A percentile compares a stretch with the other conserved stretches of the same genome.
Conservation (phyloP, 2,113 vertebrate genomes). For the Apeltes quadracus region DNA sequence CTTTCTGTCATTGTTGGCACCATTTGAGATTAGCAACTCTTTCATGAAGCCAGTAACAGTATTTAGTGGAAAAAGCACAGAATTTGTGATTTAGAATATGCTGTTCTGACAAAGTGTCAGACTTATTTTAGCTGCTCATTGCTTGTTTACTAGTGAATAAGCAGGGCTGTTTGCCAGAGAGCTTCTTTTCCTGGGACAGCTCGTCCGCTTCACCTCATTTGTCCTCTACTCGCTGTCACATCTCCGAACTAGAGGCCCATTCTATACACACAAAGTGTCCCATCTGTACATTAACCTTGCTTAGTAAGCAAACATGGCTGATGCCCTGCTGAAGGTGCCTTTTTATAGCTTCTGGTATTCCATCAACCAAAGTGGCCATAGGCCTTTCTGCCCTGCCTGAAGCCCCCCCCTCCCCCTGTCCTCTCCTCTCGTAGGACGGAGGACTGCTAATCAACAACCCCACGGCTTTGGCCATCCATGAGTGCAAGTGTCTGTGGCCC, state of each 20-base stretch:
- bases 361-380: background rate
- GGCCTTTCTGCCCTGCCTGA: background rate
- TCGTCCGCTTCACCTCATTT: constrained; percentile 42
- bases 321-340: background rate
- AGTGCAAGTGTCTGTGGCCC: constrained; percentile 96
- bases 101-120: background rate
- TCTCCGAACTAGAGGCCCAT: constrained; percentile 25
- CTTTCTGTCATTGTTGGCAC: constrained; percentile 13
- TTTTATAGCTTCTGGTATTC: background rate
- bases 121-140: background rate
- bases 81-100: background rate
- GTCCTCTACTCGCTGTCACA: constrained; percentile 37
- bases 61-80: background rate
- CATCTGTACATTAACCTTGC: constrained; percentile 5
- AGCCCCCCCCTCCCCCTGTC: background rate
- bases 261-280: background rate
- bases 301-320: background rate
- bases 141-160: constrained; percentile 48
- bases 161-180: constrained; percentile 19
- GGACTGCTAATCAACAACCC: constrained; percentile 96
- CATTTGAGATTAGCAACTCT: constrained; percentile 12
- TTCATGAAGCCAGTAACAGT: constrained; percentile 14
- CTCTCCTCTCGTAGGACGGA: constrained; percentile 84
- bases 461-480: constrained; percentile 92
- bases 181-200: constrained; percentile 17